These are phyloP conservation scores for Amazona vittata DNA, from an alignment of 2,113 vertebrate genomes.

Conservation along the genomic window DNA sequence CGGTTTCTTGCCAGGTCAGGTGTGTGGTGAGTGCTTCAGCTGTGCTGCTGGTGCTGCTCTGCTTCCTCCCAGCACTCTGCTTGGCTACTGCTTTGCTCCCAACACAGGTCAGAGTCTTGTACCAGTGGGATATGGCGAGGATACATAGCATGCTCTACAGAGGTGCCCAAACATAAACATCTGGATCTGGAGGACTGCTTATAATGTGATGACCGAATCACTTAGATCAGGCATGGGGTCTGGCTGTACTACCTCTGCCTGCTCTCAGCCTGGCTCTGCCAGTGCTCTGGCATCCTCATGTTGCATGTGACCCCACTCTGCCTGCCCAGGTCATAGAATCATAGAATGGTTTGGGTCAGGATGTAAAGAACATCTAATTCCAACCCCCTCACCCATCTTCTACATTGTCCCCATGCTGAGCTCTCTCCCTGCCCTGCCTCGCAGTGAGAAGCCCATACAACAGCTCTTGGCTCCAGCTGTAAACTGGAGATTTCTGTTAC, in stretches of 20 bases:
- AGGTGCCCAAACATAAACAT: background rate
- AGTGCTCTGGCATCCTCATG: background rate
- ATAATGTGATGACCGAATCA: background rate
- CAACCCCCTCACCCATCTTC: background rate
- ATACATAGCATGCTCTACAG: background rate
- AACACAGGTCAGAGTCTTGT: accelerated
- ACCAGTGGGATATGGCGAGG: background rate
- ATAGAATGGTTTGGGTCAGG: background rate
- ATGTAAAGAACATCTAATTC: background rate
- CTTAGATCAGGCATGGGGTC: no score
- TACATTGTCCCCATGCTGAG: background rate
- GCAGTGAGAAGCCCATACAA: background rate
- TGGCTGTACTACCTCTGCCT: background rate
- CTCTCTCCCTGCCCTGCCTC: background rate
- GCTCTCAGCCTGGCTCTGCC: background rate
- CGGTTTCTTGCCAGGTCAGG: no score
- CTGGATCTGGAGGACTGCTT: background rate
- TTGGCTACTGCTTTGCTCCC: background rate
- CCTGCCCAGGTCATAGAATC: background rate
- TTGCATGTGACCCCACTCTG: background rate
- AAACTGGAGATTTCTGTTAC: constrained; percentile 25
- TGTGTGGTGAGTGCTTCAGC: no score
- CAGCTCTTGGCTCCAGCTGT: background rate
- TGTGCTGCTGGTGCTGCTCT: background rate
- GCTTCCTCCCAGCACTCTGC: background rate